Evolutionary conservation across 1,140 invertebrate species (phyloP).

Genomic region (Bombus pascuorum): DNA sequence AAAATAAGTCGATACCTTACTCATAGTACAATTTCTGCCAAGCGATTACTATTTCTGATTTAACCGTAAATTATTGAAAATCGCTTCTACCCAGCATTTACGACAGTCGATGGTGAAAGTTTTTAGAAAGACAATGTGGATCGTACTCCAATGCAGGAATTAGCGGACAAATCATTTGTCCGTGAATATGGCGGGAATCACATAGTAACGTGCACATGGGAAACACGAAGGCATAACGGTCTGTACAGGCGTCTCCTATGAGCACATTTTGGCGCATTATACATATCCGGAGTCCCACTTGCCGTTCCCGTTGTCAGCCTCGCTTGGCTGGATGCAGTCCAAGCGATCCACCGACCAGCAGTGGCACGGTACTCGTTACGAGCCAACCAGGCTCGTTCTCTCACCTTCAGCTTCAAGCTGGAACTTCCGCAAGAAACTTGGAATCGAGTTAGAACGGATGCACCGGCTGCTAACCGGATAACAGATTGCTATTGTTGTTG

Average conservation of each 20-base stretch:
- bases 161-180: constrained; percentile 68
- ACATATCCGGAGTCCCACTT: constrained; percentile 66
- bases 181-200: constrained; percentile 57
- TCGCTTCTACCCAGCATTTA: background rate
- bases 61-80: background rate
- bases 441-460: constrained; percentile 27
- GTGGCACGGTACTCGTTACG: constrained; percentile 8
- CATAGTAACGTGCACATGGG: constrained; percentile 20
- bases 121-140: constrained; percentile 1
- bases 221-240: background rate
- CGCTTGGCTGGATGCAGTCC: constrained; percentile 73
- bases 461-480: background rate
- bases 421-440: constrained; percentile 39
- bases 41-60: background rate
- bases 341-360: constrained; percentile 46
- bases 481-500: constrained; percentile 21
- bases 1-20: background rate
- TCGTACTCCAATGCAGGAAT: constrained; percentile 49
- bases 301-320: constrained; percentile 59
- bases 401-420: background rate
- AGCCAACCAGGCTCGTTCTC: constrained; percentile 4
- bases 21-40: background rate
- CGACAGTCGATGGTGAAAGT: constrained; percentile 51
- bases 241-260: constrained; percentile 23
- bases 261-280: constrained; percentile 46